A percentile compares a stretch with the other conserved stretches of the same genome.
phyloP scores from a whole-genome alignment of 1,140 invertebrate species.

The Muscidifurax raptorellus region DNA sequence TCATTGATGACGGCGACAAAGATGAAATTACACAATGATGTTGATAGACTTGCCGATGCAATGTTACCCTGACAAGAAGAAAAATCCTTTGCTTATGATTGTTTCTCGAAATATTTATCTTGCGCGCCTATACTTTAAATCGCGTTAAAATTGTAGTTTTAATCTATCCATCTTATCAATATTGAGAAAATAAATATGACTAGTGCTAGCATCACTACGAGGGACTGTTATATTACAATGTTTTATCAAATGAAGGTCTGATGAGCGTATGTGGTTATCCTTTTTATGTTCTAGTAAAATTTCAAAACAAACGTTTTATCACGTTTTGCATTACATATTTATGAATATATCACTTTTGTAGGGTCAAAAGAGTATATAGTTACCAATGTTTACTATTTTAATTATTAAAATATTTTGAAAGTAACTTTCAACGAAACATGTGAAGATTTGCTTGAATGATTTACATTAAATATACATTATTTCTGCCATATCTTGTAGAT shows the following conservation, averaged over 20 bases:
- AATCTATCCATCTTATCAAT: constrained; percentile 4
- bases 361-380: background rate
- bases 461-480: constrained; percentile 15
- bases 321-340: background rate
- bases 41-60: background rate
- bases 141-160: constrained; percentile 48
- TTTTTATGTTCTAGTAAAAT: constrained; percentile 28
- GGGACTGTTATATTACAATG: constrained; percentile 24
- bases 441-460: background rate
- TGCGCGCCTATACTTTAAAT: constrained; percentile 32
- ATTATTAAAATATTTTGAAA: constrained; percentile 23
- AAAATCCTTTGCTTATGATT: constrained; percentile 5
- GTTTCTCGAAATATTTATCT: constrained; percentile 35
- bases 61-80: constrained; percentile 5
- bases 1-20: constrained; percentile 17
- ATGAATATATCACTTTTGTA: constrained; percentile 23
- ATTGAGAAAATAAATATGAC: constrained; percentile 19
- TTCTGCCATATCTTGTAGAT: constrained; percentile 22
- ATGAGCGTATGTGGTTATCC: constrained; percentile 30
- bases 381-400: constrained; percentile 35
- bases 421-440: background rate
- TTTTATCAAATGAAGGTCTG: constrained; percentile 47
- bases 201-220: constrained; percentile 33
- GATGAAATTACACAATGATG: constrained; percentile 16
- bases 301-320: constrained; percentile 18